These are phyloP conservation scores for Drosophila tropicalis DNA, from an alignment of 1,140 invertebrate species.

Conservation along the genomic window DNA sequence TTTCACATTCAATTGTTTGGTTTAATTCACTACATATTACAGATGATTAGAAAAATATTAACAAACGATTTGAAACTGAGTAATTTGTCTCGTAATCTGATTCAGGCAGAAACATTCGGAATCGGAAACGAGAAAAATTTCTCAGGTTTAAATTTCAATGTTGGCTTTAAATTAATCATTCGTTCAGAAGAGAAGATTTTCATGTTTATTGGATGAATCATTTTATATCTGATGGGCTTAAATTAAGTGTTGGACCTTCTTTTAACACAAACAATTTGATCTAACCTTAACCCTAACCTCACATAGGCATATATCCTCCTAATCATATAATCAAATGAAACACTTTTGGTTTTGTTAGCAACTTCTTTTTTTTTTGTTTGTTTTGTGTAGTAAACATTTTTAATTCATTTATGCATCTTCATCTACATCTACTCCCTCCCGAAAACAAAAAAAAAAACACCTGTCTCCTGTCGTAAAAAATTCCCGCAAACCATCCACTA, in stretches of 20 bases:
- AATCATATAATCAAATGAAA: neutral
- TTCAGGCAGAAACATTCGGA: too few relatives aligned
- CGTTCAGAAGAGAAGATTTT: too few relatives aligned
- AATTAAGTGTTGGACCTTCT: neutral
- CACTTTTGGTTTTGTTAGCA: neutral
- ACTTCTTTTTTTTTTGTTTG: too few relatives aligned
- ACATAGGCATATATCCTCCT: neutral
- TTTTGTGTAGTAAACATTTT: neutral
- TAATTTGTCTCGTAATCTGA: too few relatives aligned
- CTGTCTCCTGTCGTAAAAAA: constrained; percentile 23
- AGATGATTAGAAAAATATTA: too few relatives aligned
- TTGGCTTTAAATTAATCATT: too few relatives aligned
- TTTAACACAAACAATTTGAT: neutral
- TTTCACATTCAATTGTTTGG: too few relatives aligned
- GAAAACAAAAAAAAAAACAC: neutral
- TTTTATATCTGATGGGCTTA: neutral
- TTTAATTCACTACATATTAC: too few relatives aligned
- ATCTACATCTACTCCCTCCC: constrained; percentile 3
- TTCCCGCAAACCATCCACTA: neutral
- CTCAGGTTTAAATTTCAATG: too few relatives aligned
- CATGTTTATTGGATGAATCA: too few relatives aligned
- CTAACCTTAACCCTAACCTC: neutral
- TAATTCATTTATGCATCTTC: neutral
- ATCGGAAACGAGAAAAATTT: too few relatives aligned
- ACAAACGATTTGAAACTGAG: too few relatives aligned